Evolutionary conservation across 2,888 invertebrate genomes (phyloP), one percentile per base, ranked within the genome.

Genomic region (Chrysopilus asiliformis): DNA sequence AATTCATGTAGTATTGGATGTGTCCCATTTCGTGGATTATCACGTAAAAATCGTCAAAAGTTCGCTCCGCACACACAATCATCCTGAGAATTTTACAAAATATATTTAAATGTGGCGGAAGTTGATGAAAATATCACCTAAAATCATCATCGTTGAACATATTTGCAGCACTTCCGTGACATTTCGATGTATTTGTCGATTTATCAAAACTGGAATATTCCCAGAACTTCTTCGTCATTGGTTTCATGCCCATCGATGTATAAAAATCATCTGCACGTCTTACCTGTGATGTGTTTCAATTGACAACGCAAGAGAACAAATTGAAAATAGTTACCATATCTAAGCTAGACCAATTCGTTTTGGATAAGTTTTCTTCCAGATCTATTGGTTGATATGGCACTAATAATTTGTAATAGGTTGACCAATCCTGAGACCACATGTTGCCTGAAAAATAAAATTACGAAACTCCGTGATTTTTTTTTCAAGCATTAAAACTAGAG

Each of bases 11-110:
- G 50, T 82, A 82, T 32, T 79, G 71, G 22, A 81, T 70, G 45
- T 82, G 81, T 0, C 82, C 82, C 64, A 82, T 69, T 54, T 82
- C 81, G 53, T 82, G 81, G 47, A 78, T 73, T 2, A 79, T 62
- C 0, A 76, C 73, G 43, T 74, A 71, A 32, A 80, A 71, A 50
- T 79, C 76, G 45, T 76, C 69, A 50, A 71, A 66, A 1, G 65
- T 67, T 2, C 65, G 60, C 14, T 67, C 66, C 1, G 76, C 70
- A 49, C 81, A 82, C 49, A 77, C 70, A 20, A 79, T 54, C 45
- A 81, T 66, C 44, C 79, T 75, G 50, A 32, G 68, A 65, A 26
- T 42, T 9, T 10, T 13, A 19, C 14, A 17, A 30, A 2, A 13
- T 10, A 9, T 30, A 16, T 9, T 3, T 15, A 8, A 18, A 3